Base-by-base conservation (phyloP, 2,113 vertebrate species). In the Notarius lentiginosus region DNA sequence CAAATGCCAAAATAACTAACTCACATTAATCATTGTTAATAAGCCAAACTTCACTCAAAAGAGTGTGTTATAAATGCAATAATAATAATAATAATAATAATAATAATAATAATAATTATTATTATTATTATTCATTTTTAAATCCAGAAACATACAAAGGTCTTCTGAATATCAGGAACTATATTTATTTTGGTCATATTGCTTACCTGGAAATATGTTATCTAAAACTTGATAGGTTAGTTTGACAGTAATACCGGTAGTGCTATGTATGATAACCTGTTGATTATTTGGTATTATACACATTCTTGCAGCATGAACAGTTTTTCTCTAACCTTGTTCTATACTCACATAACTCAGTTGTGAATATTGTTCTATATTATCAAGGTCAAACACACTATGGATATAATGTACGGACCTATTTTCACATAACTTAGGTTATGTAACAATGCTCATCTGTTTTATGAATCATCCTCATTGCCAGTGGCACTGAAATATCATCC, bases 401-500 rank as follows among this genome's bases (percentile, higher is more conserved):
- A 41, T 41, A n/a, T 56, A 41, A 7, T 41, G 2, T 56, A 73
- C n/a, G 8, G 14, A 27, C 66, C 55, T 55, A 68, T 70, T 53
- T 82, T 56, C 84, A 82, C 41, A 49, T 79, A 83, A 65, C 49
- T 76, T 75, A 22, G 24, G 53, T 49, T 83, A 61, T 63, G 18
- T 34, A 56, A 56, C 51, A 24, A 53, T 34, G 17, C 65, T 83
- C 9, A 86, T 82, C 79, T 72, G 63, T 86, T 66, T 79, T 27
- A 84, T 86, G 80, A 79, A 47, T 86, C 70, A 65, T 63, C 55
- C 14, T 56, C 47, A 73, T 77, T 84, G 60, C 61, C 84, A 72
- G 70, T 85, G 91, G 86, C 63, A 86, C 88, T 90, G 91, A 93
- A 91, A 93, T 89, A 90, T 92, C 89, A 90, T 81, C n/a, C 7